Conservation (phyloP, 2,888 invertebrate genomes). For the Drepana falcataria region DNA sequence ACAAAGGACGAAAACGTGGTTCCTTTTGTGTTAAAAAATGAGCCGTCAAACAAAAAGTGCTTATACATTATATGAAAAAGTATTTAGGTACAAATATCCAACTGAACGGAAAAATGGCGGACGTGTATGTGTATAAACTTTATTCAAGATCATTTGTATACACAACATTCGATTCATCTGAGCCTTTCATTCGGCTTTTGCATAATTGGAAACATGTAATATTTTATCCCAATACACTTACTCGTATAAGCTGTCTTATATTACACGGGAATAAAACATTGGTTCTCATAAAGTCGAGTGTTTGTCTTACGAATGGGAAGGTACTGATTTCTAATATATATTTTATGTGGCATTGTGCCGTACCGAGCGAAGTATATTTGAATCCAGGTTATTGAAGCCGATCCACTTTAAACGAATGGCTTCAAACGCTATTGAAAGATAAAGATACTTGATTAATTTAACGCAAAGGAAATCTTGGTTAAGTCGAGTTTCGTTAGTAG, state of each 20-base stretch:
- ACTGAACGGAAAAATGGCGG: no score
- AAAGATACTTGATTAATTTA: conserved; percentile 24
- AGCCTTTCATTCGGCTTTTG: conserved; percentile 19
- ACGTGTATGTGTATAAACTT: not conserved
- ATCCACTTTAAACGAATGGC: conserved; percentile 1
- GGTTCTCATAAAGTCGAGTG: conserved; percentile 21
- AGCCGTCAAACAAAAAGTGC: conserved; percentile 18
- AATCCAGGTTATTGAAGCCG: not conserved
- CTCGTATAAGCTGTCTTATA: conserved; percentile 17
- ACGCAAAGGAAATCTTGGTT: conserved; percentile 3
- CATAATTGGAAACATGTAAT: conserved; percentile 31
- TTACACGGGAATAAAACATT: conserved; percentile 26
- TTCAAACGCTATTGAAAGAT: conserved; percentile 6
- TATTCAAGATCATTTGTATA: conserved; percentile 30
- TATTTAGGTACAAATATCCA: no score
- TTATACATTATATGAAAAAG: conserved; percentile 6
- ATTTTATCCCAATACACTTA: conserved; percentile 23
- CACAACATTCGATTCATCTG: conserved; percentile 16
- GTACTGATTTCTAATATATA: conserved; percentile 9
- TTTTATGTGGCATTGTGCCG: conserved; percentile 2
- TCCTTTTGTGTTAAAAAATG: conserved; percentile 16
- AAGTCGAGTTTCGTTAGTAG: conserved; percentile 22
- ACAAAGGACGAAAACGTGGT: not conserved
- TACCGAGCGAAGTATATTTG: not conserved
- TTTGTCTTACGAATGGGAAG: conserved; percentile 9